Base-by-base conservation (phyloP, 2,113 vertebrate species). In the Seriola rivoliana region DNA sequence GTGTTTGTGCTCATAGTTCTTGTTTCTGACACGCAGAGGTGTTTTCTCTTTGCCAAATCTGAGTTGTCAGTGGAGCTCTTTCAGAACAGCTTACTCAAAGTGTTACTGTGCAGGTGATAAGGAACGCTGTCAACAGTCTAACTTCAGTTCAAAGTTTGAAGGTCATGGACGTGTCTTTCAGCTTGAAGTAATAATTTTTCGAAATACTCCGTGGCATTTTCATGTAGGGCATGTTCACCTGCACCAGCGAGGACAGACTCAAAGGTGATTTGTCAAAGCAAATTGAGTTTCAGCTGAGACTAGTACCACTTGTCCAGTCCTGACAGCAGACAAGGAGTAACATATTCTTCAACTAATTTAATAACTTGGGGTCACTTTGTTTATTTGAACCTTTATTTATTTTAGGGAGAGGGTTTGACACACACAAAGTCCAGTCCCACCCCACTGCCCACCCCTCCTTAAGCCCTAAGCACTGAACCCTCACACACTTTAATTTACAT, bases 261-360 rank as follows among this genome's bases (percentile, higher is more conserved):
- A 77, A 63, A 69, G 63, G 86, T 82, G 57, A 89, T 86, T 86
- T 78, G 59, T 88, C 86, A 89, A 67, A 78, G 60, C 32, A 84
- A 82, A 80, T 48, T 74, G 55, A 77, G 79, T 71, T 82, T 64
- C 58, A 72, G 40, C 68, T 44, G 65, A 78, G 69, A 69, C 66
- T 4, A 38, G 36, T 8, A 3, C 38, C 5, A 23, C n/a, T 58
- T 81, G 32, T 50, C 70, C 23, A 64, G 80, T 73, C 52, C 72
- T 44, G 42, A 14, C 36, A 32, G 1, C 12, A 70, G 46, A 59
- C 50, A 74, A 54, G 29, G 46, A 40, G 32, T 14, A 73, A 64
- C 29, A 14, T 36, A 48, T 42, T 86, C 44, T 55, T 38, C 4
- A 38, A 60, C 19, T 69, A 23, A 60, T 64, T 59, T 76, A 52